Conservation (phyloP, 2,113 vertebrate genomes). For the Macroglossus sobrinus region DNA sequence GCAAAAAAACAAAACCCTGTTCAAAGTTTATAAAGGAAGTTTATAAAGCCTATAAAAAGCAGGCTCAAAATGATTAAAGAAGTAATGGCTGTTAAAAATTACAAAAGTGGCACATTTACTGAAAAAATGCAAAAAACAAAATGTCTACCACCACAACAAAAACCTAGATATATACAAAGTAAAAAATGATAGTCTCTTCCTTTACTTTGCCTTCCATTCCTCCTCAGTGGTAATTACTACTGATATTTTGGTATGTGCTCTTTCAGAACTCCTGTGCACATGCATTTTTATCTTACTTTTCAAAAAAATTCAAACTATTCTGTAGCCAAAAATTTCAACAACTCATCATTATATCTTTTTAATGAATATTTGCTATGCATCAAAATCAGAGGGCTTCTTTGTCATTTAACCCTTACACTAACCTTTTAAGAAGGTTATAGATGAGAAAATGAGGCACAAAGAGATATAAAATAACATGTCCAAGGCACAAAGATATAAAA, state of each 20-base stretch:
- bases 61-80: not conserved
- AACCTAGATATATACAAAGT: not conserved
- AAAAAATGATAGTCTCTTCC: not conserved
- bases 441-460: conserved; percentile 21
- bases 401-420: not conserved
- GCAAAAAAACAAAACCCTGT: not conserved
- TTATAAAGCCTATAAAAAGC: not conserved
- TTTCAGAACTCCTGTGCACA: not conserved
- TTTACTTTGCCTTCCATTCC: not conserved
- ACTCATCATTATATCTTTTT: conserved; percentile 7
- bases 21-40: conserved; percentile 23
- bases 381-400: not conserved
- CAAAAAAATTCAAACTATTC: not conserved
- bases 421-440: not conserved
- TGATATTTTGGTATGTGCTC: not conserved
- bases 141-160: not conserved
- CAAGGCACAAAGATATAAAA: not conserved
- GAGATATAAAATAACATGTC: not conserved
- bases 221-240: not conserved
- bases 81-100: conserved; percentile 13
- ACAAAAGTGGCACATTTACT: not conserved
- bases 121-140: not conserved
- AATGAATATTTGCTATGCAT: not conserved
- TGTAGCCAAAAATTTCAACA: not conserved
- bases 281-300: not conserved